Evolutionary conservation across 2,888 invertebrate species (phyloP), one percentile per base, ranked within the genome.

Genomic region (Temnothorax unifasciatus): DNA sequence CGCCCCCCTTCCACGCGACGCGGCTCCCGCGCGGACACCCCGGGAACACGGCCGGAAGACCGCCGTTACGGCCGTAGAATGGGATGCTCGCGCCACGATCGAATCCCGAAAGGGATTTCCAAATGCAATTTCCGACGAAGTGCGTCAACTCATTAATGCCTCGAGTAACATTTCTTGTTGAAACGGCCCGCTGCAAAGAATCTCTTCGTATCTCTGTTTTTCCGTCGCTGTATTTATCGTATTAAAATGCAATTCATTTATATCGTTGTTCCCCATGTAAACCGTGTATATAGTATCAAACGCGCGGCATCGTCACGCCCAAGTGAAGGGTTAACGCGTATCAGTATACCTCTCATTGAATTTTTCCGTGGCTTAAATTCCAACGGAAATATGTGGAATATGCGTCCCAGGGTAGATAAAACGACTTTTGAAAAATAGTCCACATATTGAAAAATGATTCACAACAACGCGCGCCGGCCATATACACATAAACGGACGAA

Each of bases 21-120:
- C 29, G 29, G 29, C 29, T 3, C 29, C 29, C 29, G 76, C 61
- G 57, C 87, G 76, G 38, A 61, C 82, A 69, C 74, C 77, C 71
- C 84, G 81, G 81, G 82, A 84, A 86, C 79, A 83, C 86, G 82
- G 64, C 50, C 79, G 69, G 74, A 8, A 73, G 71, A 68, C 52
- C 57, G 11, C 44, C 25, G 79, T 47, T 47, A 52, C 13, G 18
- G 25, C 34, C 21, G 34, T 21, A 38, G 59, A 73, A 73, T 21
- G 38, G 47, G 34, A 47, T 47, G 18, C 57, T 34, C 71, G 79
- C 79, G 54, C 29, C 69, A 3, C 77, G 71, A 71, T 79, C 79
- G 73, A 59, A 69, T 34, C 63, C 68, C 57, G 57, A 73, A 50
- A 71, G 54, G 54, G 69, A 73, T 73, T 81, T 81, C 47, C 54